Percentiles rank a stretch among this genome's conserved stretches.
Conservation (phyloP, 2,113 vertebrate genomes). For the Nipponia nippon region DNA sequence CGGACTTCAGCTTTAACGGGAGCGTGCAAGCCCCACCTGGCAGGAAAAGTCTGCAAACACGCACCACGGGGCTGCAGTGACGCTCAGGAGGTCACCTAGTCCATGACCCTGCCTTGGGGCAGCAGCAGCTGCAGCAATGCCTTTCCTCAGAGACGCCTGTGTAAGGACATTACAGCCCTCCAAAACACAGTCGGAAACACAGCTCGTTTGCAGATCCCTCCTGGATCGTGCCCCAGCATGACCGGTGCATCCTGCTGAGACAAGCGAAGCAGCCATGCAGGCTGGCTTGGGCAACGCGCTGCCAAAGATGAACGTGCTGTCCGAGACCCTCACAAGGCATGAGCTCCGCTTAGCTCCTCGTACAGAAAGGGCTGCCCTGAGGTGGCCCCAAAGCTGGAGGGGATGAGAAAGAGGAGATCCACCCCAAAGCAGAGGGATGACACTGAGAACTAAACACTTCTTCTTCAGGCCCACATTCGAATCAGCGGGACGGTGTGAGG, state of each 20-base stretch:
- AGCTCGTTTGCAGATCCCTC: not conserved
- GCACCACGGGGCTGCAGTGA: not conserved
- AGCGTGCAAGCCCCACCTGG: not conserved
- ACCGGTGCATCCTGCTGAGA: not conserved
- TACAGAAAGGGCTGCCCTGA: not conserved
- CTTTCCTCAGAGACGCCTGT: not conserved
- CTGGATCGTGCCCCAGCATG: not conserved
- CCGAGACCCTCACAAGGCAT: rapidly evolving
- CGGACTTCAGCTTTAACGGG: not conserved
- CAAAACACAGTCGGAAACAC: not conserved
- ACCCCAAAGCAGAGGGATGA: not conserved
- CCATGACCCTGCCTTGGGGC: not conserved
- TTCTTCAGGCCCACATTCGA: not conserved
- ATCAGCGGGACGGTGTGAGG: rapidly evolving
- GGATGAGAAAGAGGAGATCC: not conserved
- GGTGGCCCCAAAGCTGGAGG: not conserved
- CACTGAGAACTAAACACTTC: not conserved
- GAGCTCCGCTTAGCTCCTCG: rapidly evolving
- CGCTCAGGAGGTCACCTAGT: not conserved
- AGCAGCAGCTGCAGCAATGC: not conserved
- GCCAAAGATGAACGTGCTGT: rapidly evolving
- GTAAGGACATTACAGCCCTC: not conserved
- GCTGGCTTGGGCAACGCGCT: rapidly evolving
- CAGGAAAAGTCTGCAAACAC: not conserved
- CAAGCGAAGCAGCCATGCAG: rapidly evolving